These are phyloP conservation scores for Cryptotis parvus DNA, from an alignment of 2,113 vertebrate genomes.

Conservation along the genomic window DNA sequence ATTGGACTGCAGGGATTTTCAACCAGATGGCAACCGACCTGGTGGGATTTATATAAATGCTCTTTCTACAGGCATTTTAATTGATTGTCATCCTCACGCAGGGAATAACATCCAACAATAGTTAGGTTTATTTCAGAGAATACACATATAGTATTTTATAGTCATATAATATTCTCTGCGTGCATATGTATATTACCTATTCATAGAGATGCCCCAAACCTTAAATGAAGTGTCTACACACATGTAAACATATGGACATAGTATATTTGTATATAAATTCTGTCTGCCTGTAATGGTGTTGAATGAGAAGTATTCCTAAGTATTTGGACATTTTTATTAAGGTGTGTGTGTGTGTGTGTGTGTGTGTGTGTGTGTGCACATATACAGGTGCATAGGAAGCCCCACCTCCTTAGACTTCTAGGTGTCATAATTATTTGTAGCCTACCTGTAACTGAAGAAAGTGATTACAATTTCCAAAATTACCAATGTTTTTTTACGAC, in stretches of 20 bases:
- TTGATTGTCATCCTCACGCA: not conserved
- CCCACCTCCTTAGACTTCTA: not conserved
- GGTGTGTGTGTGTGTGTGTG: not conserved
- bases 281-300: not conserved
- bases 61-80: not conserved
- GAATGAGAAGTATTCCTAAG: not conserved
- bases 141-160: not conserved
- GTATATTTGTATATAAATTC: not conserved
- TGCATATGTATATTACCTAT: not conserved
- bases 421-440: slow-evolving; percentile 41
- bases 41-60: slow-evolving; percentile 39
- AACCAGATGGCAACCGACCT: not conserved
- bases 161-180: not conserved
- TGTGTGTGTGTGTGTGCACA: too few species aligned
- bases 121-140: not conserved
- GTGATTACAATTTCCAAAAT: not conserved
- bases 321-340: slow-evolving; percentile 34
- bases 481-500: not conserved
- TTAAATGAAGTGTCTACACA: too few species aligned
- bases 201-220: not conserved
- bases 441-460: not conserved
- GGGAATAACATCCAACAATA: not conserved
- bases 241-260: not conserved
- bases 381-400: not conserved
- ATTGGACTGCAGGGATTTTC: slow-evolving; percentile 15